Conservation (phyloP, 2,113 vertebrate species). For the Sinocyclocheilus rhinocerous region DNA sequence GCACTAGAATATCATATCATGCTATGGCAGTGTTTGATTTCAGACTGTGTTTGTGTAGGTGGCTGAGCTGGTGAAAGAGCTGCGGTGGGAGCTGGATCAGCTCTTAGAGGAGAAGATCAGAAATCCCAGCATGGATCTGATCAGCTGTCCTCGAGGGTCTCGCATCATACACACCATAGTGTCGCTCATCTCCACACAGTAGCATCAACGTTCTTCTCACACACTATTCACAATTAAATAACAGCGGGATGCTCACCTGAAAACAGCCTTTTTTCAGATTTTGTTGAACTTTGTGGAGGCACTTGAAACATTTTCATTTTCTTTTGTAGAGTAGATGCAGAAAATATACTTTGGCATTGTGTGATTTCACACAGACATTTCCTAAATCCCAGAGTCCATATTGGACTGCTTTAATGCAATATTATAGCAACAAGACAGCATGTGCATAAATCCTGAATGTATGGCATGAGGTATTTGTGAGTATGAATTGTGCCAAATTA, state of each 20-base stretch:
- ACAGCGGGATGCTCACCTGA: not conserved
- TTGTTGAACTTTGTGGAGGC: not conserved
- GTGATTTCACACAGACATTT: constrained; percentile 22
- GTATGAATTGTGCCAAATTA: not conserved
- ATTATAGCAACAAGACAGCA: not conserved
- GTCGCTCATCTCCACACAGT: constrained; percentile 92
- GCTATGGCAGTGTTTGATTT: not conserved
- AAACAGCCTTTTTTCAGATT: not conserved
- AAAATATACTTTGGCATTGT: not conserved
- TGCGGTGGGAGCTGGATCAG: constrained; percentile 92
- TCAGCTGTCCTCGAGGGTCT: constrained; percentile 89
- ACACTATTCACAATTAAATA: not conserved
- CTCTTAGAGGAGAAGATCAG: constrained; percentile 95
- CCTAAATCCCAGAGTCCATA: not conserved
- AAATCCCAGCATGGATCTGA: constrained; percentile 91
- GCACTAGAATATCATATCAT: not conserved
- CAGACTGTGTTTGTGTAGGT: constrained; percentile 74
- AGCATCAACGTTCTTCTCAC: constrained; percentile 29
- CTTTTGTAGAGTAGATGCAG: not conserved
- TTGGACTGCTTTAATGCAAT: constrained; percentile 19
- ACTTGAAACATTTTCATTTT: not conserved
- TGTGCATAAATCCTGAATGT: not conserved
- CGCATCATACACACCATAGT: constrained; percentile 94
- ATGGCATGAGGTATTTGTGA: not conserved
- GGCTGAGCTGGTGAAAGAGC: constrained; percentile 91